Evolutionary conservation across 2,113 vertebrate genomes (phyloP).

Genomic region (Rhagologus leucostigma): DNA sequence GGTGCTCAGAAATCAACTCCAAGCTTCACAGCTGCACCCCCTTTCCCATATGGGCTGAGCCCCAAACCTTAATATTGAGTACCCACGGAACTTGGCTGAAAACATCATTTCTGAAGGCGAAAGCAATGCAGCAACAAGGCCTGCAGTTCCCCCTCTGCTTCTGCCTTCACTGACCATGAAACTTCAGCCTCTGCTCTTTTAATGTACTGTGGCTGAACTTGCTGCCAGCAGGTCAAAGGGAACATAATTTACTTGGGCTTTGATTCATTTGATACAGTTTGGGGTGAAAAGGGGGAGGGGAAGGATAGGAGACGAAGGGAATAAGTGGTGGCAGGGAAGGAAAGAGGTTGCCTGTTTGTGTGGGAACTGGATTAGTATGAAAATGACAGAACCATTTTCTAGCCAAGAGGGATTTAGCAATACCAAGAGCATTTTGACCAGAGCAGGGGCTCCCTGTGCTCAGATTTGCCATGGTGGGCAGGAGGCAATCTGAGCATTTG

Average conservation of each 20-base stretch:
- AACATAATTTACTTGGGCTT: conserved; percentile 83
- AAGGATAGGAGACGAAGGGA: conserved; percentile 38
- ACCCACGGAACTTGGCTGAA: neutral
- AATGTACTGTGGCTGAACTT: conserved; percentile 65
- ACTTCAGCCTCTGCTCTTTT: conserved; percentile 53
- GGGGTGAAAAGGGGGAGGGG: conserved; percentile 52
- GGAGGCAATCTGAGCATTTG: neutral
- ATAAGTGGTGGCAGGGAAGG: conserved; percentile 50
- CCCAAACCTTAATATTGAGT: neutral
- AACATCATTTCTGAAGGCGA: neutral
- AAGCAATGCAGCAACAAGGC: neutral
- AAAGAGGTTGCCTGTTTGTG: conserved; percentile 82
- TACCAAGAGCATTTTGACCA: neutral
- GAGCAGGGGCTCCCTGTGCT: neutral
- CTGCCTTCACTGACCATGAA: conserved; percentile 25
- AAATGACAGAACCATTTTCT: conserved; percentile 70
- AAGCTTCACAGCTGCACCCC: neutral
- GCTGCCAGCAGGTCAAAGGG: conserved; percentile 65
- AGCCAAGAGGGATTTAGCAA: neutral
- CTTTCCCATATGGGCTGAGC: neutral
- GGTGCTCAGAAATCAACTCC: neutral
- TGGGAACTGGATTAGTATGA: conserved; percentile 80
- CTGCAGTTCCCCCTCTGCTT: conserved; percentile 1
- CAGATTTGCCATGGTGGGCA: neutral
- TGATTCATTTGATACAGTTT: conserved; percentile 94